phyloP scores from a whole-genome alignment of 2,113 vertebrate genomes.

The Mixornis gularis region DNA sequence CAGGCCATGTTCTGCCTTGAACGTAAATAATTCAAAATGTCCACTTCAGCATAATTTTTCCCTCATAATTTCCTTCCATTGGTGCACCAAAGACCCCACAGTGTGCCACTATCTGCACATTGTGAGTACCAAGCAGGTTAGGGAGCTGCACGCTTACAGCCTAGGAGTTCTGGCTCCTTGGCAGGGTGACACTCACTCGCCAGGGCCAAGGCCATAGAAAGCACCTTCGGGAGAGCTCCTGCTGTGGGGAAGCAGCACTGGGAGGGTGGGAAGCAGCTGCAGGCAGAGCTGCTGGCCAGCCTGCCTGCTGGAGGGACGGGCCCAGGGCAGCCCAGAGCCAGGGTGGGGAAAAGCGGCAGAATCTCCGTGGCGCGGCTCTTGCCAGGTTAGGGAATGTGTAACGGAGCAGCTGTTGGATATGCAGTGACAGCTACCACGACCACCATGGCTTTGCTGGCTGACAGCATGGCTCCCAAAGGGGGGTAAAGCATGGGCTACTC shows the following conservation, averaged over 20 bases:
- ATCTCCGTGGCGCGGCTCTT: background rate
- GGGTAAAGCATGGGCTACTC: constrained; percentile 48
- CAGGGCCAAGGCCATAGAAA: background rate
- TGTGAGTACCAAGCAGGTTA: background rate
- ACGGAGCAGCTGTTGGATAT: constrained; percentile 54
- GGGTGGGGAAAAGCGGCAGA: background rate
- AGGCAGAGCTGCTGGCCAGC: background rate
- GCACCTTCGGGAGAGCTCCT: background rate
- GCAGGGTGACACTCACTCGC: background rate
- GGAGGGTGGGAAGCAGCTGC: constrained; percentile 17
- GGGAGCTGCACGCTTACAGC: background rate
- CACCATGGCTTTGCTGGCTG: constrained; percentile 52
- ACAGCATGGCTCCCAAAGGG: constrained; percentile 55
- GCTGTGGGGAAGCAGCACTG: background rate
- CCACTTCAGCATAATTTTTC: background rate
- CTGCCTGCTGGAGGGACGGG: background rate
- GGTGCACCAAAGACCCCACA: background rate
- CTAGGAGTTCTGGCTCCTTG: background rate
- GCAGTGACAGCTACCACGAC: constrained; percentile 48
- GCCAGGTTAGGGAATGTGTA: constrained; percentile 57
- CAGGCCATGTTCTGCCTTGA: background rate
- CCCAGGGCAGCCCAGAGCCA: background rate
- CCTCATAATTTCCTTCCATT: background rate
- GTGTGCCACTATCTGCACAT: background rate
- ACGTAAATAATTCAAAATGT: background rate